Evolutionary conservation across 2,113 vertebrate species (phyloP).

Genomic region (Lethenteron camtschaticum): DNA sequence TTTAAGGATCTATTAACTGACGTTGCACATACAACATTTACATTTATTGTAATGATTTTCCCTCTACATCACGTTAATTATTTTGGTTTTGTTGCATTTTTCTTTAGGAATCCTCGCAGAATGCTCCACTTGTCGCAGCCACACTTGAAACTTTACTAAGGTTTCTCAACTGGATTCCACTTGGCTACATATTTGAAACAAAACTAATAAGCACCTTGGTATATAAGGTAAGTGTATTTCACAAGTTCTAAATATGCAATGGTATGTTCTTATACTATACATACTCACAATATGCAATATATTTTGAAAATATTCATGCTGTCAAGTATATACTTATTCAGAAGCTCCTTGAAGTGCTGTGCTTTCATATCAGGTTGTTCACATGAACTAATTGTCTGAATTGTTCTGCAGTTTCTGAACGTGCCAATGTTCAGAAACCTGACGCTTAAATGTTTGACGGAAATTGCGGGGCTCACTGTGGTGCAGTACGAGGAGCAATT

Average conservation of each 20-base stretch:
- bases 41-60: conserved; percentile 2
- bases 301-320: background rate
- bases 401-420: conserved; percentile 57
- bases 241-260: background rate
- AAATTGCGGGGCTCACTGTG: conserved; percentile 90
- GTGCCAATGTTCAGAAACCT: conserved; percentile 98
- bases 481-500: conserved; percentile 97
- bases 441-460: conserved; percentile 94
- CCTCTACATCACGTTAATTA: conserved; percentile 6
- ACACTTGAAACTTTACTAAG: conserved; percentile 85
- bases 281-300: background rate
- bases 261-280: background rate
- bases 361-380: conserved; percentile 6
- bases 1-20: too few relatives aligned
- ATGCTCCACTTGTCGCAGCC: conserved; percentile 85
- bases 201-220: conserved; percentile 97
- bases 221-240: conserved; percentile 49
- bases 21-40: conserved; percentile 3
- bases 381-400: conserved; percentile 7
- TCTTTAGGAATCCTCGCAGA: conserved; percentile 84
- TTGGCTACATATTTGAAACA: conserved; percentile 98
- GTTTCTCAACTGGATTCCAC: conserved; percentile 97
- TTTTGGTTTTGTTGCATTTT: conserved; percentile 1
- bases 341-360: background rate
- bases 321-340: background rate